Percentiles rank a stretch among this genome's conserved stretches.
These are phyloP conservation scores for Trichogramma pretiosum DNA, from an alignment of 1,140 invertebrate species.

Conservation along the genomic window DNA sequence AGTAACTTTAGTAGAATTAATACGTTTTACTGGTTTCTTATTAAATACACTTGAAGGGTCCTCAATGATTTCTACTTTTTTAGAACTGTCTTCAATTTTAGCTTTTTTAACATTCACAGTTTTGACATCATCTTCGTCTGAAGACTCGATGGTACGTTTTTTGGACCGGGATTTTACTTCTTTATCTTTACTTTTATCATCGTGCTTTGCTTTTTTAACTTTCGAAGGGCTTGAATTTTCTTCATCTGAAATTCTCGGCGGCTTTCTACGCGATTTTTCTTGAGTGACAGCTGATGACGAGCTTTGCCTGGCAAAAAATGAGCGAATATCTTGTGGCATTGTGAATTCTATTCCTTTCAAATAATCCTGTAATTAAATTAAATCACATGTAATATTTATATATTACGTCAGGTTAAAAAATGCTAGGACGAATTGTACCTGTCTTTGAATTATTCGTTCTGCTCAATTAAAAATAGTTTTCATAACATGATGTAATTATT, in stretches of 20 bases:
- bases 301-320: too few species aligned
- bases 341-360: too few species aligned
- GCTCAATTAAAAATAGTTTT: too few species aligned
- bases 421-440: too few species aligned
- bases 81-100: conserved; percentile 20
- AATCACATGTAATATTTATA: too few species aligned
- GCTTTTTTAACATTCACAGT: conserved; percentile 11
- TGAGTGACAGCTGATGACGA: too few species aligned
- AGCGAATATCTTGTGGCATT: too few species aligned
- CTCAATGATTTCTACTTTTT: conserved; percentile 12
- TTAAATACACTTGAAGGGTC: conserved; percentile 32
- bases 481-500: too few species aligned
- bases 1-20: conserved; percentile 25
- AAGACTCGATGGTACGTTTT: conserved; percentile 27
- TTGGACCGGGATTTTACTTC: conserved; percentile 12
- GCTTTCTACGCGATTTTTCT: conserved; percentile 9
- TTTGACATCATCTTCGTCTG: conserved; percentile 29
- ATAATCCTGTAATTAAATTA: too few species aligned
- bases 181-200: not conserved
- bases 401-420: too few species aligned
- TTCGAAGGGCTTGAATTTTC: conserved; percentile 15
- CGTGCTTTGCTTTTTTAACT: conserved; percentile 19
- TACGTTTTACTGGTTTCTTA: conserved; percentile 35
- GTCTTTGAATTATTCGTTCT: too few species aligned
- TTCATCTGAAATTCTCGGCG: conserved; percentile 28